These are phyloP conservation scores for Chorisops tibialis DNA, from an alignment of 2,888 invertebrate species.

Conservation along the genomic window DNA sequence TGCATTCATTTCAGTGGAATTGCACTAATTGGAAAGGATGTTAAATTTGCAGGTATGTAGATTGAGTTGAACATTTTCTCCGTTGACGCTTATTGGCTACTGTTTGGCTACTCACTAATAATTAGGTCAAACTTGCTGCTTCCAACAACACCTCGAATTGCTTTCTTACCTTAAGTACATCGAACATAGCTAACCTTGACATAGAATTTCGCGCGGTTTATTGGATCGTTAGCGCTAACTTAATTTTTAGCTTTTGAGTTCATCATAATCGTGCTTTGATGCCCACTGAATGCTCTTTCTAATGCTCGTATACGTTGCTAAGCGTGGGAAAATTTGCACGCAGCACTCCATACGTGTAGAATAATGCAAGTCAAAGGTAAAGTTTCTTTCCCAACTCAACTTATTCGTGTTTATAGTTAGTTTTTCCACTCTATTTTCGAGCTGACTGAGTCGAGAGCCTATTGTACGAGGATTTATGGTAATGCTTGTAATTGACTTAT, in stretches of 20 bases:
- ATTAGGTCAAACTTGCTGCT: no score
- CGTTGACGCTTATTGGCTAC: neutral
- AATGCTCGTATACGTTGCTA: no score
- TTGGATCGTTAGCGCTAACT: constrained; percentile 5
- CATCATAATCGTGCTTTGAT: neutral
- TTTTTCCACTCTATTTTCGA: neutral
- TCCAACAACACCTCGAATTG: no score
- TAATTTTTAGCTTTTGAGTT: neutral
- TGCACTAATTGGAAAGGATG: neutral
- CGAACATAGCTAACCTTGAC: constrained; percentile 10
- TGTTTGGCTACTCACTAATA: no score
- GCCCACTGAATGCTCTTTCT: no score
- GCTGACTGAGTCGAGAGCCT: neutral
- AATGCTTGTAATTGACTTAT: constrained; percentile 19
- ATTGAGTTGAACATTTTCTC: neutral
- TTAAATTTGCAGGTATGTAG: neutral
- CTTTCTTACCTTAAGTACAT: no score
- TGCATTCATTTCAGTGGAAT: neutral
- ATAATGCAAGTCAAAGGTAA: neutral
- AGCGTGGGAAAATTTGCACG: no score
- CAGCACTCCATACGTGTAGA: neutral
- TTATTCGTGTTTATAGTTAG: neutral
- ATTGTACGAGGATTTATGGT: constrained; percentile 19
- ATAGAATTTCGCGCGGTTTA: constrained; percentile 19
- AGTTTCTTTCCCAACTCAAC: neutral